Conservation (phyloP, 2,888 invertebrate species). For the Camptogramma bilineatum region DNA sequence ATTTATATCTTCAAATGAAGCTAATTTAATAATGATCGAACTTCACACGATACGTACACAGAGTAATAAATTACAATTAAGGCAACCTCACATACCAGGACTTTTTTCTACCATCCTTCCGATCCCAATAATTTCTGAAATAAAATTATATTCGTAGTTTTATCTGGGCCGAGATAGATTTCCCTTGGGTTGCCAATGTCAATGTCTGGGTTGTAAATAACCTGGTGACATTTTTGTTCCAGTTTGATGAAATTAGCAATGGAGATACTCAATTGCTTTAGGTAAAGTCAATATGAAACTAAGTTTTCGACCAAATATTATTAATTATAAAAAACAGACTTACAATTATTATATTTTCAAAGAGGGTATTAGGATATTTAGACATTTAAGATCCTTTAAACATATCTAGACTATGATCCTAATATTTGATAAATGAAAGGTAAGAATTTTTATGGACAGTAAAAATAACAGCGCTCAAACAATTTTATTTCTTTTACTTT, state of each 20-base stretch:
- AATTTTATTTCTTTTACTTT: too few relatives aligned
- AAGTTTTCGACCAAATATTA: too few relatives aligned
- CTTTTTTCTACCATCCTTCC: slow-evolving; percentile 4
- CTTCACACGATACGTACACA: not conserved
- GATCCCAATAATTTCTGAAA: slow-evolving; percentile 51
- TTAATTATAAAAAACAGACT: too few relatives aligned
- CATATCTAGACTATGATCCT: too few relatives aligned
- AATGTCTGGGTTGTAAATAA: slow-evolving; percentile 37
- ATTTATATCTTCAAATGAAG: too few relatives aligned
- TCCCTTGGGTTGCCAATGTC: slow-evolving; percentile 50
- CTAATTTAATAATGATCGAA: too few relatives aligned
- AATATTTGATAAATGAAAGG: too few relatives aligned
- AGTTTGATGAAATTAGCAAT: slow-evolving; percentile 29
- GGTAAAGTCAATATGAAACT: not conserved
- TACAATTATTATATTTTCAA: too few relatives aligned
- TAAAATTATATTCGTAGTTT: slow-evolving; percentile 50
- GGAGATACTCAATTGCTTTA: not conserved
- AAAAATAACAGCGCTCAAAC: too few relatives aligned
- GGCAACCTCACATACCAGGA: not conserved
- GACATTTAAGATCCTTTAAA: too few relatives aligned
- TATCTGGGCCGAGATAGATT: slow-evolving; percentile 52
- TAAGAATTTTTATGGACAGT: too few relatives aligned
- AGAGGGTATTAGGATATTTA: too few relatives aligned
- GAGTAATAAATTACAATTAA: slow-evolving; percentile 8
- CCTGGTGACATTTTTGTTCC: slow-evolving; percentile 15